Conservation (phyloP, 2,797 vertebrate genomes). For the Dallia pectoralis region DNA sequence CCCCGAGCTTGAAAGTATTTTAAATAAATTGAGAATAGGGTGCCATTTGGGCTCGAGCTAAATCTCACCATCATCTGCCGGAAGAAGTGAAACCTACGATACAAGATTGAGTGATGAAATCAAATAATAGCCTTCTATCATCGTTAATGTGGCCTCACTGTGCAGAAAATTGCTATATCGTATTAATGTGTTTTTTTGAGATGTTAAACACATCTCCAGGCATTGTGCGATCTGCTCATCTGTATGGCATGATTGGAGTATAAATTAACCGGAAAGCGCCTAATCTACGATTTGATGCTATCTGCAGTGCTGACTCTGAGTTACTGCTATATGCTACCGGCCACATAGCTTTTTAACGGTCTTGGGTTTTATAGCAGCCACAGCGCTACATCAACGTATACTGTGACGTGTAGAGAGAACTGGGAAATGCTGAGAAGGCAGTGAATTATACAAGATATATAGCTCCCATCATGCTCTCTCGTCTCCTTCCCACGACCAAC, state of each 20-base stretch:
- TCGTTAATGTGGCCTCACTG: background rate
- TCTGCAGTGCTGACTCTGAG: background rate
- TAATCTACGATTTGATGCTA: background rate
- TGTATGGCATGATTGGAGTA: background rate
- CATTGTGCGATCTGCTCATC: background rate
- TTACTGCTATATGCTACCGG: background rate
- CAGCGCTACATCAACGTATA: constrained; percentile 42
- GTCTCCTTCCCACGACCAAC: background rate
- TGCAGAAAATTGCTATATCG: background rate
- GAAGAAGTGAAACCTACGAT: background rate
- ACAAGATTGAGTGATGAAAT: background rate
- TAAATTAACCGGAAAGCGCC: background rate
- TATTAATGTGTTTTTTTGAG: background rate
- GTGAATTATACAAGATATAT: constrained; percentile 31
- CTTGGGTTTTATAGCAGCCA: constrained; percentile 46
- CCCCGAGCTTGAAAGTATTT: too few relatives aligned
- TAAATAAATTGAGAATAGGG: too few relatives aligned
- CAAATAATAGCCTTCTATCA: background rate
- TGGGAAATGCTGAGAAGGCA: constrained; percentile 65
- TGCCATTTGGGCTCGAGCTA: background rate
- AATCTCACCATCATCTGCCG: background rate
- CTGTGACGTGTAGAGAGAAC: constrained; percentile 46
- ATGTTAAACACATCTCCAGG: background rate
- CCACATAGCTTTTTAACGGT: constrained; percentile 33
- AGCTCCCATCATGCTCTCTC: background rate